Percentiles rank a stretch among this genome's conserved stretches.
phyloP scores from a whole-genome alignment of 2,888 invertebrate species.

The Lochmaea capreae region DNA sequence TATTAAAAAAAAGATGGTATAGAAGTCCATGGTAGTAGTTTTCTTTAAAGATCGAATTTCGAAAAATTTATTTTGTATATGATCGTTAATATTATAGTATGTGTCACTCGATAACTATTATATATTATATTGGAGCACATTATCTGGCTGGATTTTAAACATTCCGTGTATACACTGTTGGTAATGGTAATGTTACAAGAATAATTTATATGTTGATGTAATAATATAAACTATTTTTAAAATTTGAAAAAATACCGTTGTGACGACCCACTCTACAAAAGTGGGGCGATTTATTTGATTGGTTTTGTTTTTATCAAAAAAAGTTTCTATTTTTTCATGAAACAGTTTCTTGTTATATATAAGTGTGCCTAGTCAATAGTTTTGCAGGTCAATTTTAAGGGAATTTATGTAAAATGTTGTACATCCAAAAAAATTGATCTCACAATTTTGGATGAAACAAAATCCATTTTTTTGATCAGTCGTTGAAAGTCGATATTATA shows the following conservation, averaged over 20 bases:
- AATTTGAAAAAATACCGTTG: conserved; percentile 64
- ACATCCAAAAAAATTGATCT: conserved; percentile 36
- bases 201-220: conserved; percentile 67
- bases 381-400: conserved; percentile 70
- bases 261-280: conserved; percentile 38
- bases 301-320: conserved; percentile 55
- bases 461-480: conserved; percentile 35
- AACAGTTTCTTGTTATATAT: conserved; percentile 72
- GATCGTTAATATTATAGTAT: conserved; percentile 56
- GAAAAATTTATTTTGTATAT: conserved; percentile 64
- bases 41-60: conserved; percentile 60
- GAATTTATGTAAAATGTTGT: conserved; percentile 39
- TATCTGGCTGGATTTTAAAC: conserved; percentile 64
- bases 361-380: conserved; percentile 77
- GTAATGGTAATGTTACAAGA: conserved; percentile 64
- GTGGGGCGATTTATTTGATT: conserved; percentile 59
- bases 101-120: conserved; percentile 61
- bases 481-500: conserved; percentile 59
- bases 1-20: conserved; percentile 22
- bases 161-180: conserved; percentile 68
- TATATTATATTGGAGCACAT: conserved; percentile 62
- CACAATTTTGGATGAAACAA: conserved; percentile 40
- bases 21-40: conserved; percentile 57
- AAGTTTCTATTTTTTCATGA: conserved; percentile 68
- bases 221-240: conserved; percentile 65